Base-by-base conservation (phyloP, 2,888 invertebrate species). In the Gastracanthus pulcherrimus region DNA sequence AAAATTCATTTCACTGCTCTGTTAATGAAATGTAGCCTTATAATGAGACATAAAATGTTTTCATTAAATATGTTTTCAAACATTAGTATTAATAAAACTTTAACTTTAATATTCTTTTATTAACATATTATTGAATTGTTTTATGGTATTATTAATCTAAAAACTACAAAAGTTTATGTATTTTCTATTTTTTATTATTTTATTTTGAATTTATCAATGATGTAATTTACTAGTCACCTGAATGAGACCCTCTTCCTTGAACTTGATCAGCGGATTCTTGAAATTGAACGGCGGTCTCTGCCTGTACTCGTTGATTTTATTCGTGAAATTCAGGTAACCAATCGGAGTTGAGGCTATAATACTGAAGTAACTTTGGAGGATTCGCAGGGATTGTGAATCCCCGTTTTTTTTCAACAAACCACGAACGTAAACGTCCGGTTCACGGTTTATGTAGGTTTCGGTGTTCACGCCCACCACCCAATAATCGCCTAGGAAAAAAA, bases 391-490 rank as follows among this genome's bases (percentile, higher is more conserved):
- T 0, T 95, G 94, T 38, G 94, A 92, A 66, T 95, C 93, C 0
- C 92, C 89, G 88, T 86, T 75, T 55, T 82, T 87, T 84, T 94
- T 93, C 45, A 97, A 92, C 3, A 97, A 93, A 13, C 97, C 97
- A 71, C 95, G 93, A 31, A 98, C 93, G 92, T 98, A 98, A 85
- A 95, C 95, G 67, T 94, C 94, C 0, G 98, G 97, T 80, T 95
- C 94, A 29, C 94, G 93, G 2, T 94, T 92, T 87, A 97, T 96
- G 92, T 98, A 98, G 87, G 97, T 96, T 86, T 97, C 97, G 16
- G 97, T 95, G 88, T 97, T 97, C 6, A 98, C 96, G 5, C 98
- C 98, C 29, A 98, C 95, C 0, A 97, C 98, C 90, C 97, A 98
- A 90, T 98, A 98, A 89, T 98, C 97, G n/a, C 98, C 97, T 83